Conservation (phyloP, 35 echinoderm and acorn worm species). For the Apostichopus japonicus region DNA sequence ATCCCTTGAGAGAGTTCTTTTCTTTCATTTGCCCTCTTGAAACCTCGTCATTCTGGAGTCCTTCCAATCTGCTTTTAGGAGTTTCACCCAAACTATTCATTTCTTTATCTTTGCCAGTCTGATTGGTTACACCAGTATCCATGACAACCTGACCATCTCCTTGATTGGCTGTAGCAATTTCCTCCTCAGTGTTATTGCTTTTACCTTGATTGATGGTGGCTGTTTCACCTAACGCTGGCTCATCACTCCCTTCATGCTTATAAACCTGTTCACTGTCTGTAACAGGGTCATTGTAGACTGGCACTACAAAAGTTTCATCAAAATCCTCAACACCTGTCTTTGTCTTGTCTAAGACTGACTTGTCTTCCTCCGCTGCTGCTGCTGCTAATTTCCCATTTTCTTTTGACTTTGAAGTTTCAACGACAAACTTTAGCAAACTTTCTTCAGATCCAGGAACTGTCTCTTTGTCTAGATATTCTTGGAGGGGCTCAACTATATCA, state of each 20-base stretch:
- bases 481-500: conserved; percentile 19
- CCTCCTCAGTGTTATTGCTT: background rate
- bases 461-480: background rate
- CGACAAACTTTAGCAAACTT: background rate
- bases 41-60: background rate
- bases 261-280: background rate
- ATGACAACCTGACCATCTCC: background rate
- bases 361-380: background rate
- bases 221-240: background rate
- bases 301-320: background rate
- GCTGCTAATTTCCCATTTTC: background rate
- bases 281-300: background rate
- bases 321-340: too few species aligned
- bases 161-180: background rate
- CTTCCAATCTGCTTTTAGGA: background rate
- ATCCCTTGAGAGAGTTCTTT: background rate
- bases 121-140: background rate
- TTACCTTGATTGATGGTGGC: background rate
- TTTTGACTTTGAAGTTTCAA: background rate
- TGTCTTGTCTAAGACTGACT: background rate
- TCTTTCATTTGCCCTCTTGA: background rate
- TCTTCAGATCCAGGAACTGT: background rate
- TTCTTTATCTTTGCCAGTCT: background rate
- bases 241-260: background rate
- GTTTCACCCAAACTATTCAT: background rate